Base-by-base conservation (phyloP, 2,113 vertebrate genomes). In the Pontoporia blainvillei region DNA sequence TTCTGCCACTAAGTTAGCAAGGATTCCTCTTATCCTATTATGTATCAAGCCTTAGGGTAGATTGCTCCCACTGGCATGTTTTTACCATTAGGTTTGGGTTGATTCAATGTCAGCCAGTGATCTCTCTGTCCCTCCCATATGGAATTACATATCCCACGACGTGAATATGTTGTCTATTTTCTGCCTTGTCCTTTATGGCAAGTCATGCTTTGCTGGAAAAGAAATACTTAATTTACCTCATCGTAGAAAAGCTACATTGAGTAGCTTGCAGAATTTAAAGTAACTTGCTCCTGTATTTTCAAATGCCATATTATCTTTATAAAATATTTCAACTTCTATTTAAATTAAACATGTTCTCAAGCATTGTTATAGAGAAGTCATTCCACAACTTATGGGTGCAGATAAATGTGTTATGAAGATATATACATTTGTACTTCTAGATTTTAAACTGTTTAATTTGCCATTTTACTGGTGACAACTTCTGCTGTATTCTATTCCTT, bases 201-300 rank as follows among this genome's bases (percentile, higher is more conserved):
- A 87, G 20, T 5, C 31, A 85, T 88, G 78, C 49, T 92, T 93
- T 83, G 25, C 6, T 76, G 31, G 41, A 72, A 96, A 90, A 73
- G 4, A 67, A 94, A 95, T 66, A 27, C 23, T 94, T 79, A 71
- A 54, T 72, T 95, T 69, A 67, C 29, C 21, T 62, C 36, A 18
- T 78, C n/a, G 1, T 57, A 18, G 41, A 82, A 87, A 88, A 96
- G 13, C 27, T 75, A n/a, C 31, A 20, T 93, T 85, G n/a, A 93
- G 31, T 83, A 73, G 27, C 36, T 54, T 88, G n/a, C 67, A 39
- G 36, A 83, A 95, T 91, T 91, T 91, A 96, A 97, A 75, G 34
- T 49, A 83, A 29, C 6, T 41, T 92, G 13, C 21, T 66, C 17
- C 17, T 91, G 11, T 71, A 54, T 73, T 95, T 97, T 86, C 41